These are phyloP conservation scores for Xenentodon cancila DNA, from an alignment of 2,797 vertebrate species.

Conservation along the genomic window DNA sequence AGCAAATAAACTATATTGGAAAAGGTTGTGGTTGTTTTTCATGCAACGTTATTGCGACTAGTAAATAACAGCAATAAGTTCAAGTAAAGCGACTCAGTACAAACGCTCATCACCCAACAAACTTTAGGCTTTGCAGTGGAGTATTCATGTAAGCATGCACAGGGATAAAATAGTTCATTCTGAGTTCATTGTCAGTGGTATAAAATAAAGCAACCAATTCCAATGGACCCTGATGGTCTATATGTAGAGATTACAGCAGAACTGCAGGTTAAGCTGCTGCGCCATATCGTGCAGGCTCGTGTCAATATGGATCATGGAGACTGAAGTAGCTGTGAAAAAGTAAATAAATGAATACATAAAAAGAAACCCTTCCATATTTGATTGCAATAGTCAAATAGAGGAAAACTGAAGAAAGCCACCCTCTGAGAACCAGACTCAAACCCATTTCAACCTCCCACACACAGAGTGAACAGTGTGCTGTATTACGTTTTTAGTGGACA, in stretches of 20 bases:
- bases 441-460: no score
- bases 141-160: conserved; percentile 45
- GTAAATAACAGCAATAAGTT: conserved; percentile 6
- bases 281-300: conserved; percentile 60
- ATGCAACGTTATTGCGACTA: conserved; percentile 5
- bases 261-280: conserved; percentile 65
- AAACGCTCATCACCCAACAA: conserved; percentile 29
- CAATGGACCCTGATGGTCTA: conserved; percentile 5
- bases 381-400: conserved; percentile 76
- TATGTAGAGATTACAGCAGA: conserved; percentile 34
- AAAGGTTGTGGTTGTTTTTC: conserved; percentile 1
- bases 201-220: conserved; percentile 19
- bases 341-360: conserved; percentile 5
- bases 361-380: conserved; percentile 78
- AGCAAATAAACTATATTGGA: background rate
- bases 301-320: conserved; percentile 89
- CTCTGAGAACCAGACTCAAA: no score
- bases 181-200: conserved; percentile 17
- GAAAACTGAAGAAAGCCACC: no score
- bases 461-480: conserved; percentile 40
- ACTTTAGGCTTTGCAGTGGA: conserved; percentile 45
- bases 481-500: conserved; percentile 69
- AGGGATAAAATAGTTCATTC: conserved; percentile 53
- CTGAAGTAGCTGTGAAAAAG: conserved; percentile 65
- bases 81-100: conserved; percentile 2